Base-by-base conservation (phyloP, 2,113 vertebrate species). In the Leiothrix lutea region DNA sequence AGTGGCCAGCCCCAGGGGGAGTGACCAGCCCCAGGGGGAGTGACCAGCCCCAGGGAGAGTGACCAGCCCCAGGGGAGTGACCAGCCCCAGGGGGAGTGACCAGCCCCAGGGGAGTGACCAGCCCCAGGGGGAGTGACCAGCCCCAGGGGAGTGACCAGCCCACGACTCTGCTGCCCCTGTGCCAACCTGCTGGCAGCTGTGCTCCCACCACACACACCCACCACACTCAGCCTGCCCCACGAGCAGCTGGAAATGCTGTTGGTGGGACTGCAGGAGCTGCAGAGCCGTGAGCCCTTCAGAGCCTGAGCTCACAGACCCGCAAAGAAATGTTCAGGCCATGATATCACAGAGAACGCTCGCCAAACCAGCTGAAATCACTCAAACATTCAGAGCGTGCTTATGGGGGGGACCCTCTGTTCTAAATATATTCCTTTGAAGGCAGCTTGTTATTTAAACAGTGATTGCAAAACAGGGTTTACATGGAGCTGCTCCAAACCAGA, bases 281-380 rank as follows among this genome's bases (percentile, higher is more conserved):
- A 61, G 80, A n/a, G 60, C 82, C 10, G 3, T 3, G 8, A 85
- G 78, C 36, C 38, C 35, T 36, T 20, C 14, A 1, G 83, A 56
- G 94, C 70, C 72, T 38, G 28, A 65, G 90, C 56, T 83, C 79
- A 28, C 31, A 56, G 48, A 64, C 25, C 88, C 70, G 26, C 89
- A 86, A 9, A 83, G 90, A 90, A 93, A 88, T 73, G 86, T 93
- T 95, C 87, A 7, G 92, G 66, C 81, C 91, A 88, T 97, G 95
- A 96, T 92, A 87, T 95, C 96, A 97, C 91, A 70, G 71, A 91
- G 88, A 94, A n/a, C 53, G 47, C 91, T 90, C 3, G 88, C 96
- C 96, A 97, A 96, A 88, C 35, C 97, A 97, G 92, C 96, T 97
- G 95, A 97, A 97, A 97, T 79, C 97, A 86, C 86, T 97, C 95